Base-by-base conservation (phyloP, 2,797 vertebrate species). In the Muscicapa striata region DNA sequence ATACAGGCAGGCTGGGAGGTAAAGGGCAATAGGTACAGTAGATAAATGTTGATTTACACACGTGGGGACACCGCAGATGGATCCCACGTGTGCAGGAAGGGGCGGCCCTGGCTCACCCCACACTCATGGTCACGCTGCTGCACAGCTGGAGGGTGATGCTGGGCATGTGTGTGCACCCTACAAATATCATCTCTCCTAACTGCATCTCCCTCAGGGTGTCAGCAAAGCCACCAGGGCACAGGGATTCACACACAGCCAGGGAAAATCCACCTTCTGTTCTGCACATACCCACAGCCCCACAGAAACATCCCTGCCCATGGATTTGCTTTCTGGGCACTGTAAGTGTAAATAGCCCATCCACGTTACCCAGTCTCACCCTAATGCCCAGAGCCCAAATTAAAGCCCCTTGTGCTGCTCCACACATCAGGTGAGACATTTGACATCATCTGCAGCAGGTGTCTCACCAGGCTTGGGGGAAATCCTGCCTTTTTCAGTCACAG, bases 31-130 rank as follows among this genome's bases (percentile, higher is more conserved):
- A 61, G 93, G 69, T 78, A 7, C 57, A 62, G 90, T 6, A 92
- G 95, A 84, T 61, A 73, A 90, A 93, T 43, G 84, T 41, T 93
- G 94, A 94, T 96, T 92, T 95, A 81, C 76, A 29, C 83, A 32
- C 48, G 10, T 0, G 5, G 67, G 18, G 30, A 21, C 40, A 5
- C 2, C 0, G 0, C 76, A 66, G 69, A 34, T 13, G 36, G 54
- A 45, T 73, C 69, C 52, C 66, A 32, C 0, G 26, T 9, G 5
- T 27, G 57, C 2, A 1, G 80, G 17, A 74, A 36, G 79, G 85
- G 72, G 19, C 6, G 16, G 61, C 70, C 6, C 2, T 3, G 62
- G n/a, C 9, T 7, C 6, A 36, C 30, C 36, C 52, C 73, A 7
- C 15, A 0, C 15, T 21, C 15, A 7, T 7, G 1, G 7, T 43